phyloP scores from a whole-genome alignment of 1,140 invertebrate genomes.

The Anadara kagoshimensis region DNA sequence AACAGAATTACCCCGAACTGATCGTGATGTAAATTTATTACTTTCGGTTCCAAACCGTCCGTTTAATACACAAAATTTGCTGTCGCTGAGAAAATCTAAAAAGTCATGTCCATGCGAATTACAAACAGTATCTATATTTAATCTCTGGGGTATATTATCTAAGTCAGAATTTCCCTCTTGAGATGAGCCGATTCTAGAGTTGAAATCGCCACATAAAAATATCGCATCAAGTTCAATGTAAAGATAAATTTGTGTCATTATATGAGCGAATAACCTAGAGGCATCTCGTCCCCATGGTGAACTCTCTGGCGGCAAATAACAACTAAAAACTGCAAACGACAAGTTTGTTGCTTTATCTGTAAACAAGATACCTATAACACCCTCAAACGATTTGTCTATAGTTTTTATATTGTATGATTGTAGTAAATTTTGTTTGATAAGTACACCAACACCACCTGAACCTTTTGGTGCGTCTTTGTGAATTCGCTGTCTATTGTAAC shows the following conservation, averaged over 20 bases:
- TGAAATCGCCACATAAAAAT: slow-evolving; percentile 29
- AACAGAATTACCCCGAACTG: too few relatives aligned
- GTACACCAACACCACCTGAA: slow-evolving; percentile 7
- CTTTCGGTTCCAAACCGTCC: too few relatives aligned
- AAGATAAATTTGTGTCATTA: slow-evolving; percentile 29
- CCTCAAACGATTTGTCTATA: slow-evolving; percentile 5
- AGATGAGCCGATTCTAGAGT: slow-evolving; percentile 28
- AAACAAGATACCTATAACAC: slow-evolving; percentile 26
- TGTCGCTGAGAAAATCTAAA: slow-evolving; percentile 29
- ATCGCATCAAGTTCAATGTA: slow-evolving; percentile 23
- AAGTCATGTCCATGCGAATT: slow-evolving; percentile 33
- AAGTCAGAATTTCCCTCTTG: too few relatives aligned
- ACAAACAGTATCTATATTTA: too few relatives aligned
- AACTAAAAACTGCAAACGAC: slow-evolving; percentile 21
- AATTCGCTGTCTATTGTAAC: slow-evolving; percentile 15
- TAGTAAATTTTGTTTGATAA: slow-evolving; percentile 11
- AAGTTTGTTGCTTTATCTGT: slow-evolving; percentile 12
- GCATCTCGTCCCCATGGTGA: slow-evolving; percentile 34
- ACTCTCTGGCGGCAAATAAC: slow-evolving; percentile 39
- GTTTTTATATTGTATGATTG: background rate
- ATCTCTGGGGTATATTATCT: too few relatives aligned
- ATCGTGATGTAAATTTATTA: too few relatives aligned
- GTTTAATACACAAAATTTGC: slow-evolving; percentile 29
- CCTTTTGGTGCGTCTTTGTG: slow-evolving; percentile 16
- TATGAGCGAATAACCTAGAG: slow-evolving; percentile 31